These are phyloP conservation scores for Hedya salicella DNA, from an alignment of 2,888 invertebrate species.

Conservation along the genomic window DNA sequence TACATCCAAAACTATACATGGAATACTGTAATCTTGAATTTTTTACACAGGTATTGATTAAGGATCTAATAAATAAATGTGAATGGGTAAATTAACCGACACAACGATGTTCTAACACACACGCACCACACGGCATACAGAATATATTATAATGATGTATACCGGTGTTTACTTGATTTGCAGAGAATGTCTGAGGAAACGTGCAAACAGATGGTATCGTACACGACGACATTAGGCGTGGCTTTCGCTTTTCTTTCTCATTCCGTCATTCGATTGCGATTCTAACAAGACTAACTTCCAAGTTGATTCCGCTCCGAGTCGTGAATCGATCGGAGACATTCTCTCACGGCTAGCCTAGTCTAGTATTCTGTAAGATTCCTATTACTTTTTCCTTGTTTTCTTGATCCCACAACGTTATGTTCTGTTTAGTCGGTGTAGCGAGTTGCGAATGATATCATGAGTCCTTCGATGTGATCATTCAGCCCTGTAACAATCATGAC, in stretches of 20 bases:
- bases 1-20: no score
- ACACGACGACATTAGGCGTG: slow-evolving; percentile 80
- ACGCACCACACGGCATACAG: slow-evolving; percentile 45
- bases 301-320: slow-evolving; percentile 68
- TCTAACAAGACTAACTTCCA: slow-evolving; percentile 81
- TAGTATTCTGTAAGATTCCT: slow-evolving; percentile 59
- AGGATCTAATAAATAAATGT: slow-evolving; percentile 11
- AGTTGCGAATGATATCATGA: slow-evolving; percentile 73
- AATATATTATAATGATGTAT: slow-evolving; percentile 59
- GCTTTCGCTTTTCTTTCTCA: slow-evolving; percentile 83
- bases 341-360: slow-evolving; percentile 46
- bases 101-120: slow-evolving; percentile 51
- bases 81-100: slow-evolving; percentile 42
- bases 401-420: slow-evolving; percentile 68
- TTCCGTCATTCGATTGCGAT: slow-evolving; percentile 79
- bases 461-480: slow-evolving; percentile 76
- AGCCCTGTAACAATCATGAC: slow-evolving; percentile 51
- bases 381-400: slow-evolving; percentile 58
- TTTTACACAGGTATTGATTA: background rate
- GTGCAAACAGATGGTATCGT: slow-evolving; percentile 92
- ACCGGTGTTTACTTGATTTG: slow-evolving; percentile 86
- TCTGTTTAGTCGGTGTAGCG: slow-evolving; percentile 80
- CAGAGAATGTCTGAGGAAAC: slow-evolving; percentile 93
- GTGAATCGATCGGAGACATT: slow-evolving; percentile 57
- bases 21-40: background rate